Percentiles rank a stretch among this genome's conserved stretches.
Evolutionary conservation across 2,797 vertebrate species (phyloP).

Genomic region (Enteromius radiatus): DNA sequence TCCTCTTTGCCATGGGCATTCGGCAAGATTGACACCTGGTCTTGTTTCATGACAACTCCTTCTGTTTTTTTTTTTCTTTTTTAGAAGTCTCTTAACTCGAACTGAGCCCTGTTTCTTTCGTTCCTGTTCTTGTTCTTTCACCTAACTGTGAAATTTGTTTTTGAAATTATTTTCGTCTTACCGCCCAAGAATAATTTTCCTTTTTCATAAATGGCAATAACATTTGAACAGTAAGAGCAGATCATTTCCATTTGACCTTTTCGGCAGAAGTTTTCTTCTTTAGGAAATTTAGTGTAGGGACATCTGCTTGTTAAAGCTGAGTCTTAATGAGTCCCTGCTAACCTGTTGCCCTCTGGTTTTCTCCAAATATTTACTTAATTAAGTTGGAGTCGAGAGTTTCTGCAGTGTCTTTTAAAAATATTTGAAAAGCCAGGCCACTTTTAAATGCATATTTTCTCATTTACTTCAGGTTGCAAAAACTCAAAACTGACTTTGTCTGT

Average conservation of each 20-base stretch:
- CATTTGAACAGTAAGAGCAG: conserved; percentile 30
- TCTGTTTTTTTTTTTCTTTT: conserved; percentile 36
- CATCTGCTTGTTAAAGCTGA: conserved; percentile 20
- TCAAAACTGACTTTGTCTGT: conserved; percentile 59
- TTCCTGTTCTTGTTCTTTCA: conserved; percentile 26
- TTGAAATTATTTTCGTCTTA: background rate
- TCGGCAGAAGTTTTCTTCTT: conserved; percentile 8
- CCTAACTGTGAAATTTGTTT: background rate
- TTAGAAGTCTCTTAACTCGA: conserved; percentile 31
- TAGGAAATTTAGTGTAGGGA: background rate
- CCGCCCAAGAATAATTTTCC: background rate
- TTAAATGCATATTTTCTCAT: background rate
- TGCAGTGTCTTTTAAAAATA: background rate
- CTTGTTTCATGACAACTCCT: conserved; percentile 59
- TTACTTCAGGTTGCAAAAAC: conserved; percentile 42
- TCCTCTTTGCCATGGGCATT: conserved; percentile 63
- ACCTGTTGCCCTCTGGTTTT: conserved; percentile 31
- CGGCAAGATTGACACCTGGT: conserved; percentile 61
- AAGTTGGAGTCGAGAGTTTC: conserved; percentile 7
- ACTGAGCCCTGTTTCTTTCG: conserved; percentile 42
- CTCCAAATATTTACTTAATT: conserved; percentile 37
- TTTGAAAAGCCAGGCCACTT: conserved; percentile 11
- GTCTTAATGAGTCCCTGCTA: conserved; percentile 4
- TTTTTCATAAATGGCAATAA: conserved; percentile 15
- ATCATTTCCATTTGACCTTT: conserved; percentile 30